Evolutionary conservation across 2,888 invertebrate species (phyloP).

Genomic region (Zygogramma bicolorata): DNA sequence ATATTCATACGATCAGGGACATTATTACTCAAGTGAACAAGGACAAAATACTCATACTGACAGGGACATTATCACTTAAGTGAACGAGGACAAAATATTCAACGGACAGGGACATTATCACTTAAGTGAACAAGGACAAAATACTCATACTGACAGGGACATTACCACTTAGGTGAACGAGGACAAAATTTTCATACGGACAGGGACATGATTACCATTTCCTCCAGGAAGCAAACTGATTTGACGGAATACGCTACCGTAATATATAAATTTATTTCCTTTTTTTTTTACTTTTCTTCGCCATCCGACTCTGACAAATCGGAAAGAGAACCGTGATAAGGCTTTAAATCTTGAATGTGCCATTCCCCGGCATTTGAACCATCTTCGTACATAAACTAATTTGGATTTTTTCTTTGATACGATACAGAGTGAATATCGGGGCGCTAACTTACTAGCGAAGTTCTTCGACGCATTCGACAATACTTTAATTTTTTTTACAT

Average conservation of each 20-base stretch:
- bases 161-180: too few species aligned
- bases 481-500: too few species aligned
- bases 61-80: too few species aligned
- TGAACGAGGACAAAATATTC: too few species aligned
- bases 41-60: too few species aligned
- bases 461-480: neutral
- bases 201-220: neutral
- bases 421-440: neutral
- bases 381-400: neutral
- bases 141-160: too few species aligned
- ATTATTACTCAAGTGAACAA: too few species aligned
- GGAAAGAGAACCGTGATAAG: neutral
- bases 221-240: neutral
- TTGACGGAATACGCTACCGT: neutral
- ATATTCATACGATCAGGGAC: too few species aligned
- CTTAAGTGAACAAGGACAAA: too few species aligned
- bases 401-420: neutral
- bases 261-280: neutral
- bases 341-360: conserved; percentile 11
- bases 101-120: too few species aligned
- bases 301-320: neutral
- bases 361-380: neutral
- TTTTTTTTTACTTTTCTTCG: neutral
- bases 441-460: conserved; percentile 6
- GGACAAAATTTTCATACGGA: neutral